phyloP scores from a whole-genome alignment of 1,140 invertebrate species.

The Notospermus geniculatus region DNA sequence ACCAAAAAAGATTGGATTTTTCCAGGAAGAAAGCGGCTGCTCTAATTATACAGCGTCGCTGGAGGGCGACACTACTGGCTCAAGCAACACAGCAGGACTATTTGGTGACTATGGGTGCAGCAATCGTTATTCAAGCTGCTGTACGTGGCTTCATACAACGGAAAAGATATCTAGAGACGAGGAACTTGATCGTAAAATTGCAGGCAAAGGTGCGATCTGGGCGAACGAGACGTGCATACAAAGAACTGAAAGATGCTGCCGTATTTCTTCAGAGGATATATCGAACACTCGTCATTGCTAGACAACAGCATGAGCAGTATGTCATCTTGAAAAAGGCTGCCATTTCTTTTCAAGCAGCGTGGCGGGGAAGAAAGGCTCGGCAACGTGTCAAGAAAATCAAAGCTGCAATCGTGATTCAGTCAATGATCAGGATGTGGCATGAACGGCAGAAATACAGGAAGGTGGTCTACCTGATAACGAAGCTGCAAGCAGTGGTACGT shows the following conservation, averaged over 20 bases:
- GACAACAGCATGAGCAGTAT: too few relatives aligned
- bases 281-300: too few relatives aligned
- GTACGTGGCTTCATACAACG: neutral
- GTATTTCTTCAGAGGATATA: too few relatives aligned
- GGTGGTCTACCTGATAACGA: neutral
- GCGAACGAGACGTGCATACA: neutral
- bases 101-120: neutral
- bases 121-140: neutral
- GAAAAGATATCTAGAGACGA: neutral
- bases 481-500: neutral
- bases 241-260: too few relatives aligned
- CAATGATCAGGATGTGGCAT: neutral
- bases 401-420: neutral
- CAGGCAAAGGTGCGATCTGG: too few relatives aligned
- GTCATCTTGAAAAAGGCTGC: neutral
- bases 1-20: neutral
- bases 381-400: neutral
- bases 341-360: neutral
- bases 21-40: neutral
- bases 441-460: neutral
- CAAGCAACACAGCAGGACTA: neutral
- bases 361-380: neutral
- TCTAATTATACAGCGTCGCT: conserved; percentile 3
- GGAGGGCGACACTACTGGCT: neutral
- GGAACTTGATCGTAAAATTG: too few relatives aligned